Percentiles rank a stretch among this genome's conserved stretches.
Evolutionary conservation across 2,797 vertebrate species (phyloP).

Genomic region (Muraenolepis orangiensis): DNA sequence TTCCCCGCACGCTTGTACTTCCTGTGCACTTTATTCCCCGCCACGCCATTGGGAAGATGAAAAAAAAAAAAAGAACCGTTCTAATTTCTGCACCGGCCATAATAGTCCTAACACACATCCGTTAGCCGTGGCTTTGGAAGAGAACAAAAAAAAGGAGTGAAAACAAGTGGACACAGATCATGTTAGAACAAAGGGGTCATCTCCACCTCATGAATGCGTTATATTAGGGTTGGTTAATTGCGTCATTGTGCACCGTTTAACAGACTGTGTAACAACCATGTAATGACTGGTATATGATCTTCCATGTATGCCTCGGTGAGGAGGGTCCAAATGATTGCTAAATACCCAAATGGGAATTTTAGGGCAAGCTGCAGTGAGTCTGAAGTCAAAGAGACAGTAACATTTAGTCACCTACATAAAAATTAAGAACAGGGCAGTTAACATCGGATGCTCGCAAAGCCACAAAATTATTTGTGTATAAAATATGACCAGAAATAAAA

Average conservation of each 20-base stretch:
- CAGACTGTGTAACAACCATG: slow-evolving; percentile 36
- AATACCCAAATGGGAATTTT: slow-evolving; percentile 6
- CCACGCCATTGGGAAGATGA: slow-evolving; percentile 37
- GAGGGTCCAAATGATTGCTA: slow-evolving; percentile 8
- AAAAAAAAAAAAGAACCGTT: slow-evolving; percentile 39
- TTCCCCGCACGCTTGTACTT: slow-evolving; percentile 53
- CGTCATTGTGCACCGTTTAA: slow-evolving; percentile 17
- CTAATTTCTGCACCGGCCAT: slow-evolving; percentile 47
- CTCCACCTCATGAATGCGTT: slow-evolving; percentile 27
- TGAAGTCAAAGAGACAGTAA: not conserved
- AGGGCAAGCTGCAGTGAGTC: slow-evolving; percentile 7
- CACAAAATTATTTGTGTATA: not conserved
- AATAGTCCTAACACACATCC: slow-evolving; percentile 42
- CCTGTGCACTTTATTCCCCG: slow-evolving; percentile 55
- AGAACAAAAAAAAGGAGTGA: slow-evolving; percentile 27
- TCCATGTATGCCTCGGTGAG: slow-evolving; percentile 5
- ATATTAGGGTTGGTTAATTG: slow-evolving; percentile 22
- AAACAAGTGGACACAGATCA: slow-evolving; percentile 42
- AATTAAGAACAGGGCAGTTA: not conserved
- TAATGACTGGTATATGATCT: slow-evolving; percentile 32
- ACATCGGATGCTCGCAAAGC: not conserved
- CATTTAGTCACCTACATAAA: slow-evolving; percentile 7
- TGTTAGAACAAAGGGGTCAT: slow-evolving; percentile 32
- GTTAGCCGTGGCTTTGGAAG: slow-evolving; percentile 28
- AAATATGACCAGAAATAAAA: not conserved